Percentiles rank a stretch among this genome's conserved stretches.
These are phyloP conservation scores for Phalacrocorax aristotelis DNA, from an alignment of 2,113 vertebrate species.

Conservation along the genomic window DNA sequence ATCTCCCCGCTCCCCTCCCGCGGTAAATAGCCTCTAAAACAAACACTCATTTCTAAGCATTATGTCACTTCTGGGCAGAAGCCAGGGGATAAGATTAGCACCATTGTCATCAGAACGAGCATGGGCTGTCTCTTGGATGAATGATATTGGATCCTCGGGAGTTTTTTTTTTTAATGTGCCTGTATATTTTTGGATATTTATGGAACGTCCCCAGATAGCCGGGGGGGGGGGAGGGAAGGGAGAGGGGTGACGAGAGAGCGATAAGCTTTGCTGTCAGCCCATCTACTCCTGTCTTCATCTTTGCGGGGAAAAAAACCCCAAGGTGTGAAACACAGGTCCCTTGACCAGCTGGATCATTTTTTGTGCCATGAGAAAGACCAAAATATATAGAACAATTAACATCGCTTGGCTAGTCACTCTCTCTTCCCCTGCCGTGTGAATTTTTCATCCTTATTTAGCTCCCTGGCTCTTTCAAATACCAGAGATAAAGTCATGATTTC, in stretches of 20 bases:
- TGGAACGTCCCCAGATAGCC: conserved; percentile 31
- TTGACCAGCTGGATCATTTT: not conserved
- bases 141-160: conserved; percentile 44
- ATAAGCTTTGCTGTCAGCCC: not conserved
- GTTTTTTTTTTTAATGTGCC: not conserved
- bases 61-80: conserved; percentile 51
- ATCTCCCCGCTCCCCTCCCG: not conserved
- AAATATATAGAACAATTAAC: not conserved
- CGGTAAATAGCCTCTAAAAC: conserved; percentile 18
- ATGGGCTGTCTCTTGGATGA: conserved; percentile 63
- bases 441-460: conserved; percentile 52
- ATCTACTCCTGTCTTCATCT: not conserved
- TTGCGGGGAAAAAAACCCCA: not conserved
- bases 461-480: not conserved
- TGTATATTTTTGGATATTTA: conserved; percentile 28
- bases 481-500: not conserved
- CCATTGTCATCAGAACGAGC: conserved; percentile 60
- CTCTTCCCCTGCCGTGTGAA: not conserved
- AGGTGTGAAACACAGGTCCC: not conserved
- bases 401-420: not conserved
- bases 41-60: conserved; percentile 36
- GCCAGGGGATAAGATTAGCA: conserved; percentile 62
- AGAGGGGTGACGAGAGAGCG: not conserved
- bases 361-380: not conserved
- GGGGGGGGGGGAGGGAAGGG: not conserved